Base-by-base conservation (phyloP, 2,888 invertebrate genomes). In the Argyresthia albistria region DNA sequence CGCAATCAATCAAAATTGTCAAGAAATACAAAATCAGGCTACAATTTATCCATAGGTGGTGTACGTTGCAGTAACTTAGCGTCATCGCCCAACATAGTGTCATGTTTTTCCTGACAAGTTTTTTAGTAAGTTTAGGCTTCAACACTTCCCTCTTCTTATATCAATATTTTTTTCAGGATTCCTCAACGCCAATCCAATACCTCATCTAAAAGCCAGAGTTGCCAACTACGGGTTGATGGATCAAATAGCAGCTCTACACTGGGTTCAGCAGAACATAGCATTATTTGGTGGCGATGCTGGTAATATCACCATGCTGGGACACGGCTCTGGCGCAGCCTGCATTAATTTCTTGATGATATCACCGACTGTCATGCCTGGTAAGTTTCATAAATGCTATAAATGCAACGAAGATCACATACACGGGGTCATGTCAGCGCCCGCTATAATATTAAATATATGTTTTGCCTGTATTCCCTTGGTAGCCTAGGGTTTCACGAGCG, bases 201-300 rank as follows among this genome's bases (percentile, higher is more conserved):
- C 96, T 0, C 95, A 95, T 67, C 81, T 93, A 58, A 94, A 95
- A 73, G 95, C 95, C 2, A 90, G 96, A 54, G 95, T 96, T 35
- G 96, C 96, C 15, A 99, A 99, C 90, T 98, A 97, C 76, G 99
- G 98, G 0, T 90, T 99, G 53, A 97, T 98, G 94, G 99, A 98
- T 86, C 97, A 97, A 83, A 95, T 97, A 70, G 98, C 97, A 0
- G 98, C 98, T 0, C 86, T 99, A 39, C 97, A 98, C 67, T 99
- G 98, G 98, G 93, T 99, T 42, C 96, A 97, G 70, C 96, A 97
- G 74, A 98, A 98, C 76, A 96, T 99, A 55, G 95, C 92, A 1
- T 91, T 95, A 52, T 99, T 99, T 67, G 97, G 97, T 7, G 99
- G 99, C 0, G 98, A 99, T 77, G 93, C 97, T 0, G 91, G 93